Conservation (phyloP, 1,140 invertebrate genomes). For the Platorchestia sp. region DNA sequence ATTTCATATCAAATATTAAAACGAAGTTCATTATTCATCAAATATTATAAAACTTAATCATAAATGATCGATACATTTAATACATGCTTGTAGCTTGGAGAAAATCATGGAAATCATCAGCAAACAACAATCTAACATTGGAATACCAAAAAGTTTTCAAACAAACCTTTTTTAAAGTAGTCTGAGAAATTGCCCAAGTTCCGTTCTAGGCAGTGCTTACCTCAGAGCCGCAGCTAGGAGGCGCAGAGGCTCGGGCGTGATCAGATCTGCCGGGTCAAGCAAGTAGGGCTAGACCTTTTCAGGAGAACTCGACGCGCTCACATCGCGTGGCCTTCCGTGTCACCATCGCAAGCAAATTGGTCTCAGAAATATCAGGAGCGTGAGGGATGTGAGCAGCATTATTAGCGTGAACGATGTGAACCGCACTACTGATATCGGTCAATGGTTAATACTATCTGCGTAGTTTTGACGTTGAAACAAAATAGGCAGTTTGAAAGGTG, state of each 20-base stretch:
- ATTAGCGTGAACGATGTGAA: not conserved
- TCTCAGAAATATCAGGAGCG: too few species aligned
- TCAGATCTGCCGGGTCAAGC: not conserved
- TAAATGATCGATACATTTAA: too few species aligned
- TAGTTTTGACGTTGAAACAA: not conserved
- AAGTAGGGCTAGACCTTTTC: not conserved
- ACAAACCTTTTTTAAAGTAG: too few species aligned
- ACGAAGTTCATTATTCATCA: too few species aligned
- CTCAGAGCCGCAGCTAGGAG: not conserved
- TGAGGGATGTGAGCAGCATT: not conserved
- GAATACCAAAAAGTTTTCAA: too few species aligned
- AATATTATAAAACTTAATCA: too few species aligned
- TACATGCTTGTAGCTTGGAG: too few species aligned
- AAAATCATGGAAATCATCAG: too few species aligned
- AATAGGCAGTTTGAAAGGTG: not conserved
- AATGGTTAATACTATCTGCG: not conserved
- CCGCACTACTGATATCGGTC: not conserved
- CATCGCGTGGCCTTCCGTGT: not conserved
- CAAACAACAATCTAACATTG: too few species aligned
- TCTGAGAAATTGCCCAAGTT: not conserved
- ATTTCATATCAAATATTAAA: too few species aligned
- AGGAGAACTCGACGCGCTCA: not conserved
- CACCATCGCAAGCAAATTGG: not conserved
- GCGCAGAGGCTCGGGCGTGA: not conserved
- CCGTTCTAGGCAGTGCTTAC: not conserved